Evolutionary conservation across 2,797 vertebrate genomes (phyloP), one percentile per base, ranked within the genome.

Genomic region (Galagoides demidoff): DNA sequence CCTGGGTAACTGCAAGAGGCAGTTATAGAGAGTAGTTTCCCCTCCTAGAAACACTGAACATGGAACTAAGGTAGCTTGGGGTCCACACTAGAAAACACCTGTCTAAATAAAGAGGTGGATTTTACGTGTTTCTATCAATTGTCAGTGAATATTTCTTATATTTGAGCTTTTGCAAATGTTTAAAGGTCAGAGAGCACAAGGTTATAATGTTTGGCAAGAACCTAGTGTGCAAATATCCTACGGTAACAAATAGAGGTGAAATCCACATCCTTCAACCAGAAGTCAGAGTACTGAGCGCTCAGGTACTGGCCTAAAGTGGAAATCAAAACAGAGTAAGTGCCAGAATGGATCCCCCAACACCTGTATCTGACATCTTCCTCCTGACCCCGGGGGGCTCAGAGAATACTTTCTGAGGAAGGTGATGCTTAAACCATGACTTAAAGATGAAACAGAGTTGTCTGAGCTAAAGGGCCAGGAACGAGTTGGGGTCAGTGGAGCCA

Each of bases 191-290:
- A 70, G 23, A 82, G 25, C 20, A 43, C 16, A 63, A n/a, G 13
- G n/a, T 68, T 71, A n/a, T 59, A 45, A 68, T 17, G n/a, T 76
- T 79, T 79, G 29, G 49, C 7, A 73, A 95, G 49, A 93, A 68
- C 7, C 8, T 64, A 19, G 25, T 20, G 25, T 7, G 10, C 0
- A 29, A 52, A 2, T 27, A 29, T 43, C 25, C 49, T 34, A 1
- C 29, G 19, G 22, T 22, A 79, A 86, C 4, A 20, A 16, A 9
- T 7, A 66, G 45, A 63, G 17, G 20, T 55, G 29, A 68, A 84
- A 27, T 20, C 4, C 3, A 10, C 3, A 9, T 64, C 20, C 23
- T 85, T 77, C 52, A 25, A 27, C 29, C 29, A n/a, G 43, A 68
- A 82, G 37, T n/a, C 13, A 63, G n/a, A 82, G 37, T 1, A 3